Evolutionary conservation across 2,113 vertebrate species (phyloP), one percentile per base, ranked within the genome.

Genomic region (Hippocampus mohnikei): DNA sequence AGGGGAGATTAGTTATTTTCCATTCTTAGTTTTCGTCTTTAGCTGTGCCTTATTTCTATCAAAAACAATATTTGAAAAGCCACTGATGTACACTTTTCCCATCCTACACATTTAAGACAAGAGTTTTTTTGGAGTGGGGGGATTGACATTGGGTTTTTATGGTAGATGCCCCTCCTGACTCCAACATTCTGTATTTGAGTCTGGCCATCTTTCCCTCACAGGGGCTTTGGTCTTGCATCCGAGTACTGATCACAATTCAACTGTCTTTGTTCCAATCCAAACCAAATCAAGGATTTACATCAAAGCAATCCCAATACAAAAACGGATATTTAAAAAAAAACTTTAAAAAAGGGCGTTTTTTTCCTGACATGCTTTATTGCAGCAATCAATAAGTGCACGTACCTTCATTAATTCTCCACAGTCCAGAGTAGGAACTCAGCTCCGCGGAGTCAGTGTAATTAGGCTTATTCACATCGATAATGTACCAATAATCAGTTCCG

Each of bases 401-500:
- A 93, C 91, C 90, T 93, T 87, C 78, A 20, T 87, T 88, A 41
- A 89, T 91, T 55, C 81, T 85, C 92, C 93, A 93, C 59, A 94
- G 90, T 70, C 92, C 92, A 4, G 74, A 86, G n/a, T 84, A 89
- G 1, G 87, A 93, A 71, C 86, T 89, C 75, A 91, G 82, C 56
- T 83, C 85, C 55, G 87, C 86, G 0, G 84, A 48, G 41, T 81
- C 83, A 13, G 90, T 85, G 69, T 84, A 66, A 63, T 90, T 88
- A 25, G 77, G 66, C 68, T 65, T 81, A n/a, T 91, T 89, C 82
- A 92, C 92, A 74, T 93, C 89, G 78, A 93, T 92, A 64, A 94
- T 82, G 84, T 94, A 94, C 94, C 94, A 94, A 75, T 93, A 92
- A 80, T 94, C 92, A 62, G 90, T 93, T 69, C 89, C 85, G 23